A percentile compares a stretch with the other conserved stretches of the same genome.
Evolutionary conservation across 35 echinoderm and acorn worm species (phyloP).

Genomic region (Apostichopus parvimensis): DNA sequence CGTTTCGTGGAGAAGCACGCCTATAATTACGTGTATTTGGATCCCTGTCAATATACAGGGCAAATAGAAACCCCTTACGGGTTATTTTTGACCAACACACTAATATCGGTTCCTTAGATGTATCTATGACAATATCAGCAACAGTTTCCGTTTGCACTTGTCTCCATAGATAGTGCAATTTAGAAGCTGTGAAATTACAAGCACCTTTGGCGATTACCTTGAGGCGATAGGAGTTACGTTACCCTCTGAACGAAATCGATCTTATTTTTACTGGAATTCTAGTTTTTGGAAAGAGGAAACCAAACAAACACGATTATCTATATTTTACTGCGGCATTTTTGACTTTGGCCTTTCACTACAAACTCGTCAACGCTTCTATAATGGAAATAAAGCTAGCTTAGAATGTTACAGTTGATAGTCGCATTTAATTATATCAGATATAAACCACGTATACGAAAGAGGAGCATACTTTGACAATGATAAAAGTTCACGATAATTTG

Average conservation of each 20-base stretch:
- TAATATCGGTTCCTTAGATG: slow-evolving; percentile 15
- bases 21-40: not conserved
- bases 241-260: not conserved
- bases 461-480: no score
- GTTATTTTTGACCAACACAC: not conserved
- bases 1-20: not conserved
- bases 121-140: not conserved
- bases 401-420: no score
- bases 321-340: no score
- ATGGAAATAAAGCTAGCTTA: no score
- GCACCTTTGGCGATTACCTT: not conserved
- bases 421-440: no score
- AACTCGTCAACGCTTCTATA: no score
- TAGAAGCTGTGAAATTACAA: slow-evolving; percentile 2
- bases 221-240: not conserved
- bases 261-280: not conserved
- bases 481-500: no score
- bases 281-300: no score
- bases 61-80: not conserved
- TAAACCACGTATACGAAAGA: no score
- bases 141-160: not conserved
- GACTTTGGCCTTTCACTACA: no score
- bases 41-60: slow-evolving; percentile 8
- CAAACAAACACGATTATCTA: no score
- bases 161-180: not conserved